phyloP scores from a whole-genome alignment of 2,113 vertebrate genomes.

The Polyodon spathula region DNA sequence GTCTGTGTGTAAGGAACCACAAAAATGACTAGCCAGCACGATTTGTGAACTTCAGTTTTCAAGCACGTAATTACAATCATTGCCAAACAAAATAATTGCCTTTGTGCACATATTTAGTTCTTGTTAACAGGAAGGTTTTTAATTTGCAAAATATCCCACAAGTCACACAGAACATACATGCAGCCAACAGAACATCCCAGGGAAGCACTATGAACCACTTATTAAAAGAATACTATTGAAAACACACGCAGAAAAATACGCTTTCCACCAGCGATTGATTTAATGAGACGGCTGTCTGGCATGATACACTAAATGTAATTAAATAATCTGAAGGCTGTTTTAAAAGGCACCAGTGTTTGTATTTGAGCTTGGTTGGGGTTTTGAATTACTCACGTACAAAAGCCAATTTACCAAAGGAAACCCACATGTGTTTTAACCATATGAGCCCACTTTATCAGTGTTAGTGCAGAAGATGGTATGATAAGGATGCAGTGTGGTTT shows the following conservation, averaged over 20 bases:
- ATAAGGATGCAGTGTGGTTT: constrained; percentile 3
- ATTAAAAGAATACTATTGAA: no score
- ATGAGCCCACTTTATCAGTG: background rate
- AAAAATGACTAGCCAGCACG: background rate
- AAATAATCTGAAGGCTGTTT: no score
- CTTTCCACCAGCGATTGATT: no score
- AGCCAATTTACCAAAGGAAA: background rate
- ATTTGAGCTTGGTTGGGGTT: background rate
- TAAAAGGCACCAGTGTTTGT: no score
- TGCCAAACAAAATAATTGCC: constrained; percentile 7
- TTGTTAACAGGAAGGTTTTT: background rate
- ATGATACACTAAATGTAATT: no score
- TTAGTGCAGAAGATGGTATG: background rate
- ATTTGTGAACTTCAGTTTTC: background rate
- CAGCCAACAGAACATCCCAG: no score
- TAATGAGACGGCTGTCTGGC: no score
- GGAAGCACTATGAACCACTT: no score
- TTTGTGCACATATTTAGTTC: background rate
- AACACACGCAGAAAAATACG: no score
- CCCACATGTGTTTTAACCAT: constrained; percentile 9
- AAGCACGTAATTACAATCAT: background rate
- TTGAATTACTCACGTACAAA: background rate
- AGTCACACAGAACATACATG: no score
- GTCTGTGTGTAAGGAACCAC: no score
- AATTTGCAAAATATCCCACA: background rate